Base-by-base conservation (phyloP, 2,797 vertebrate genomes). In the Phrynocephalus vlangalii region DNA sequence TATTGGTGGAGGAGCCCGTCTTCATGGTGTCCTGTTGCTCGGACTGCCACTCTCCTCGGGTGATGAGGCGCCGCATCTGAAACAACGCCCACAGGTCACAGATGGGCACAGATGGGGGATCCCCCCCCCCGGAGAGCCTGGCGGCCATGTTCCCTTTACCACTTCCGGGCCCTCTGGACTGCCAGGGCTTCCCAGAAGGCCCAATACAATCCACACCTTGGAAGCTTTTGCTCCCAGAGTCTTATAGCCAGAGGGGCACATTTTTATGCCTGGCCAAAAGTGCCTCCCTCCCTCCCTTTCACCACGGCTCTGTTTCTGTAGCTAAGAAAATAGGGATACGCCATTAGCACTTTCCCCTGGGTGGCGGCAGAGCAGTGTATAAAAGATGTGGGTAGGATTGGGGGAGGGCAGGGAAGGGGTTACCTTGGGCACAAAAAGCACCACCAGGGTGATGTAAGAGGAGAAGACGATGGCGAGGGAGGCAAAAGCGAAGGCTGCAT, bases 11-110 rank as follows among this genome's bases (percentile, higher is more conserved):
- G 0, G 98, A 99, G 0, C 98, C 98, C 0, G 98, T 99, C 94
- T 99, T 99, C 97, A 99, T 98, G 2, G 98, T 98, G 96, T 99
- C 98, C 97, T 99, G 98, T n/a, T 98, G 98, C 96, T 99, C 98
- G 0, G 98, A 98, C 96, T 99, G 98, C 98, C 98, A 99, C 88
- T 99, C 98, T 0, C 98, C 98, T 0, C 98, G 97, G 10, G 98
- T 99, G 94, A 99, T 98, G 70, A 99, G 96, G 3, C 98, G 96
- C 16, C 98, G 96, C 98, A 99, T 99, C 98, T 99, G 93, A 38
- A 90, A 15, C 5, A 30, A 5, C 9, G 8, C 33, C 33, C 6
- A 20, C 60, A 2, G 60, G 11, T 63, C 60, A 63, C 60, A 18
- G 60, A 4, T 63, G 60, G 60, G 60, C 60, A 16, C 18, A 20